Evolutionary conservation across 2,888 invertebrate genomes (phyloP).

Genomic region (Entomobrya multifasciata): DNA sequence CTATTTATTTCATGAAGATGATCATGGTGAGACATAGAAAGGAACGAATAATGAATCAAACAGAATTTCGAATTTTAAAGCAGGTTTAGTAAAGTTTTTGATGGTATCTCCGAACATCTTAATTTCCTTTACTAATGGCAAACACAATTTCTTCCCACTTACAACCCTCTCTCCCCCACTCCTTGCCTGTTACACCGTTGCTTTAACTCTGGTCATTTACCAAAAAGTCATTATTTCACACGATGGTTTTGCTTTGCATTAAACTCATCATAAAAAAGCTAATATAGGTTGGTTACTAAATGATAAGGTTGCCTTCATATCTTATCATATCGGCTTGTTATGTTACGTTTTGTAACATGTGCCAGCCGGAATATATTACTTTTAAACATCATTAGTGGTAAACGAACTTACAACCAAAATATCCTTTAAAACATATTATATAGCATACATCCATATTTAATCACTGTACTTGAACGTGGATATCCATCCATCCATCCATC

Average conservation of each 20-base stretch:
- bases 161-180: too few species aligned
- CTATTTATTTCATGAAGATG: too few species aligned
- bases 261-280: too few species aligned
- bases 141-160: slow-evolving; percentile 47
- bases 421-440: neutral
- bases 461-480: neutral
- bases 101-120: slow-evolving; percentile 57
- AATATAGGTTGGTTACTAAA: too few species aligned
- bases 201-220: neutral
- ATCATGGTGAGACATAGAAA: slow-evolving; percentile 1
- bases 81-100: too few species aligned
- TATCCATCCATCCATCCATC: neutral
- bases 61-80: too few species aligned
- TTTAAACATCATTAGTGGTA: slow-evolving; percentile 40
- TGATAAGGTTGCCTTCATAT: too few species aligned
- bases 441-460: too few species aligned
- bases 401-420: slow-evolving; percentile 28
- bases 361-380: slow-evolving; percentile 42
- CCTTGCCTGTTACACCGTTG: too few species aligned
- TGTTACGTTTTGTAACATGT: too few species aligned
- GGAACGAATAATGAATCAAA: neutral
- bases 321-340: too few species aligned
- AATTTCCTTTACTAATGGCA: slow-evolving; percentile 59
- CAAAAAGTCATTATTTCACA: neutral
- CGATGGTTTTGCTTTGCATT: neutral